These are phyloP conservation scores for Cephus pygmeus DNA, from an alignment of 2,888 invertebrate species.

Conservation along the genomic window DNA sequence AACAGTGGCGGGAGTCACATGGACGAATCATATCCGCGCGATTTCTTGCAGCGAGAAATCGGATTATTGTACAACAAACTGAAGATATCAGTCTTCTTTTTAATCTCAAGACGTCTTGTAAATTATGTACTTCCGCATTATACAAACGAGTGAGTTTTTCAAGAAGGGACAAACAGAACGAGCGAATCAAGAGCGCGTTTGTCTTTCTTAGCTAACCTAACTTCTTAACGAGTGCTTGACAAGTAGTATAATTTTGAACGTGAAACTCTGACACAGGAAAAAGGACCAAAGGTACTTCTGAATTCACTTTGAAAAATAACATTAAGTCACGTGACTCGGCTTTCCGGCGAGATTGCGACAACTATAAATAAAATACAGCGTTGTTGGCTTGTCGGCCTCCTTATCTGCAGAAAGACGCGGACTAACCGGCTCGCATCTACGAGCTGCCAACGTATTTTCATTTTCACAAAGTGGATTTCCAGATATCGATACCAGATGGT, in stretches of 20 bases:
- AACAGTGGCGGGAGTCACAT: neutral
- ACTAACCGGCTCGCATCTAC: neutral
- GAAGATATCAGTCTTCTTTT: too few relatives aligned
- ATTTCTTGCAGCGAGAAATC: neutral
- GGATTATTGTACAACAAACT: neutral
- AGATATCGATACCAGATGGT: constrained; percentile 12
- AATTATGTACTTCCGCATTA: neutral
- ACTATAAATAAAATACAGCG: neutral
- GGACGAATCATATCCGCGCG: neutral
- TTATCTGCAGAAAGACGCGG: neutral
- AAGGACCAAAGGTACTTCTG: neutral
- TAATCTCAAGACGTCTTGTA: neutral
- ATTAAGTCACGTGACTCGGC: neutral
- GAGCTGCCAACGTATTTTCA: constrained; percentile 13
- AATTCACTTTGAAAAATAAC: neutral
- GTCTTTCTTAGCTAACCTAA: neutral
- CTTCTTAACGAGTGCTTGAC: neutral
- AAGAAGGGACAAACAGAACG: neutral
- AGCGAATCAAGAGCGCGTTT: neutral
- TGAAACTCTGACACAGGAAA: neutral
- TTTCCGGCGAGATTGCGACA: neutral
- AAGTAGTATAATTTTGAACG: neutral
- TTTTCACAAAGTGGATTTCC: constrained; percentile 18
- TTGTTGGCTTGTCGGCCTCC: neutral
- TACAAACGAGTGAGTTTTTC: neutral